Percentiles rank a stretch among this genome's conserved stretches.
Conservation (phyloP, 1,140 invertebrate genomes). For the Samia ricini region DNA sequence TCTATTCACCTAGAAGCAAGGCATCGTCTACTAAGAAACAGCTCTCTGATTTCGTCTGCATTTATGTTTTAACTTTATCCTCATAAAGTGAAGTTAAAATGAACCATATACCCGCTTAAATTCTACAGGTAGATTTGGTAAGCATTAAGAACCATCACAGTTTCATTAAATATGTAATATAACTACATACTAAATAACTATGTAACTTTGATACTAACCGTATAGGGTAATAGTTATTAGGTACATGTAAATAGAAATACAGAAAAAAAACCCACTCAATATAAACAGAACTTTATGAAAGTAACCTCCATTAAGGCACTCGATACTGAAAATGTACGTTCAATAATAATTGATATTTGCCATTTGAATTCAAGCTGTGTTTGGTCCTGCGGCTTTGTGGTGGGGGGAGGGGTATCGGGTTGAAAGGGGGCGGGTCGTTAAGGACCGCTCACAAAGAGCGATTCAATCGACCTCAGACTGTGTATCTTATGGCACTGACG, state of each 20-base stretch:
- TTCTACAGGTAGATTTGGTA: no score
- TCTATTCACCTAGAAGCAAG: no score
- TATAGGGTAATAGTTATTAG: neutral
- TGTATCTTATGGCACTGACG: constrained; percentile 33
- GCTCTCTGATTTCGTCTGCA: no score
- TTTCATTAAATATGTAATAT: neutral
- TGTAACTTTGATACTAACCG: neutral
- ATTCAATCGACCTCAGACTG: constrained; percentile 31
- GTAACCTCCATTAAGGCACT: neutral
- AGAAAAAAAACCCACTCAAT: neutral
- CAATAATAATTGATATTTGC: constrained; percentile 49
- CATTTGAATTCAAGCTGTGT: constrained; percentile 41
- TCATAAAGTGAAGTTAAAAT: no score
- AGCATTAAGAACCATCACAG: neutral
- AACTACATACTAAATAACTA: neutral
- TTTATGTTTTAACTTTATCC: no score
- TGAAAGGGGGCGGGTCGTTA: constrained; percentile 16
- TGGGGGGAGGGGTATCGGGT: constrained; percentile 5
- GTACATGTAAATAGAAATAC: neutral
- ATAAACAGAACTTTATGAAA: neutral
- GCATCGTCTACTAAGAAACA: no score
- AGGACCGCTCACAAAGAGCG: constrained; percentile 30
- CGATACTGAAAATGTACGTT: constrained; percentile 1
- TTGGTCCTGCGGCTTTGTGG: constrained; percentile 13
- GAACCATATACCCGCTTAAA: no score